phyloP scores from a whole-genome alignment of 2,113 vertebrate species.

The Engystomops pustulosus region DNA sequence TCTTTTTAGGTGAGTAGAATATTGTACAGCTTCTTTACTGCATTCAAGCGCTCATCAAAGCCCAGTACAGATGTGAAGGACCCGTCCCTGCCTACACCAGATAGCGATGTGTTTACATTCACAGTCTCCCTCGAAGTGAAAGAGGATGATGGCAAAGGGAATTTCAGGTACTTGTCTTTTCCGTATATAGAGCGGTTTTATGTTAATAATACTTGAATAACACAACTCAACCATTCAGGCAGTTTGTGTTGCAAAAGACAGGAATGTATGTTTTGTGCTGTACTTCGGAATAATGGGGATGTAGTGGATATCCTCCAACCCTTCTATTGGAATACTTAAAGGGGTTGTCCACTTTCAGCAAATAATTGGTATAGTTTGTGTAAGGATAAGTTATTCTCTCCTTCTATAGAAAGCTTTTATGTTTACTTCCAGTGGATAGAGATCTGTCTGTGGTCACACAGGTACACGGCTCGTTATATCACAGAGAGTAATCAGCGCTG shows the following conservation, averaged over 20 bases:
- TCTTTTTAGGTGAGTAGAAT: slow-evolving; percentile 90
- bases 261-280: not conserved
- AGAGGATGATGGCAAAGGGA: slow-evolving; percentile 97
- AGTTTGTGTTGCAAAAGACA: not conserved
- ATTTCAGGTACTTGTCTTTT: slow-evolving; percentile 82
- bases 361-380: too few species aligned
- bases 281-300: not conserved
- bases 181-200: too few species aligned
- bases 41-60: slow-evolving; percentile 90
- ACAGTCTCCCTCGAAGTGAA: slow-evolving; percentile 91
- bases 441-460: too few species aligned
- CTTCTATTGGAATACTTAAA: too few species aligned
- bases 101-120: slow-evolving; percentile 92
- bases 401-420: too few species aligned
- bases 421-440: too few species aligned
- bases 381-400: too few species aligned
- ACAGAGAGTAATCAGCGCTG: too few species aligned
- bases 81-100: slow-evolving; percentile 75
- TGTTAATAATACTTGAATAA: too few species aligned
- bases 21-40: slow-evolving; percentile 94
- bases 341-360: too few species aligned
- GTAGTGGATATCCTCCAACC: not conserved
- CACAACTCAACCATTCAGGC: not conserved
- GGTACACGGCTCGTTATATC: too few species aligned
- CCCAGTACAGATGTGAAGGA: slow-evolving; percentile 84